These are phyloP conservation scores for Dorcus hopei DNA, from an alignment of 2,888 invertebrate genomes.

Conservation along the genomic window DNA sequence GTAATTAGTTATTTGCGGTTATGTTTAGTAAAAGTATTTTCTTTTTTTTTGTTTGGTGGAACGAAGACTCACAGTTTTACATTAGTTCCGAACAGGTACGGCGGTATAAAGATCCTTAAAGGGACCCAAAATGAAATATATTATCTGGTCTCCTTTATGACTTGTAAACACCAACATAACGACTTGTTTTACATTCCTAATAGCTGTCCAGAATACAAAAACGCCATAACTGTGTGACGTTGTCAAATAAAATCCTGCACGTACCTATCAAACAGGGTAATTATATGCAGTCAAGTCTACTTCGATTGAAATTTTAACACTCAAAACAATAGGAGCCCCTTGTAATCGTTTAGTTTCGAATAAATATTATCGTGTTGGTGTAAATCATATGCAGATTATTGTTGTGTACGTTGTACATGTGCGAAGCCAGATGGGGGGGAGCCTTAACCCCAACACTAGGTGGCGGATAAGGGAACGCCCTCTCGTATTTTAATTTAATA, in stretches of 20 bases:
- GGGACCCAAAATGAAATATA: slow-evolving; percentile 32
- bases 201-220: slow-evolving; percentile 29
- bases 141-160: slow-evolving; percentile 35
- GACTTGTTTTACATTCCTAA: slow-evolving; percentile 35
- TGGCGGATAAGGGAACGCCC: too few species aligned
- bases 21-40: slow-evolving; percentile 2
- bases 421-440: too few species aligned
- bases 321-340: too few species aligned
- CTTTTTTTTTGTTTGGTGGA: slow-evolving; percentile 5
- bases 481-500: too few species aligned
- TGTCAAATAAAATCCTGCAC: slow-evolving; percentile 30
- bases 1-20: slow-evolving; percentile 7
- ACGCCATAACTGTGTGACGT: slow-evolving; percentile 24
- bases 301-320: too few species aligned
- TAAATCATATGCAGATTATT: too few species aligned
- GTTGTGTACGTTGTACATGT: too few species aligned
- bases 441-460: too few species aligned
- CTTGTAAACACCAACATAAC: slow-evolving; percentile 36
- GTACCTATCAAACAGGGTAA: slow-evolving; percentile 21
- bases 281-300: not conserved
- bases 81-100: slow-evolving; percentile 26
- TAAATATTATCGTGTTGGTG: too few species aligned
- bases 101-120: slow-evolving; percentile 20
- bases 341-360: too few species aligned
- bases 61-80: slow-evolving; percentile 22